phyloP scores from a whole-genome alignment of 2,888 invertebrate genomes.

The Maniola hyperantus region DNA sequence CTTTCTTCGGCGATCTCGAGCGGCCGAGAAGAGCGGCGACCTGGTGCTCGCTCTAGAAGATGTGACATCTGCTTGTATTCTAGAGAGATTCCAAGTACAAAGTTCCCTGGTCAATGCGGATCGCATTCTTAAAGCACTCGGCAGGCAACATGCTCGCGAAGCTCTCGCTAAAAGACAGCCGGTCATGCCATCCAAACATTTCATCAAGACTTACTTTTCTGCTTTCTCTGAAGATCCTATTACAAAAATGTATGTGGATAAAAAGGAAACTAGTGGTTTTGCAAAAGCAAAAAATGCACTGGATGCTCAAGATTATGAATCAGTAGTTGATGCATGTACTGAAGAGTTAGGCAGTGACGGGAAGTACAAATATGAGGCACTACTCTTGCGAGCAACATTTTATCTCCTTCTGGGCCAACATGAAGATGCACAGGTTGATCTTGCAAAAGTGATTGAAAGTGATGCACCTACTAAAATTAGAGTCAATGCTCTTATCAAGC shows the following conservation, averaged over 20 bases:
- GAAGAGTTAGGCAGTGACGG: conserved; percentile 88
- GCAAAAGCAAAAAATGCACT: conserved; percentile 87
- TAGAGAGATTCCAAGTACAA: conserved; percentile 94
- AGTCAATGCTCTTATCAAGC: conserved; percentile 93
- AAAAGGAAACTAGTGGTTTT: conserved; percentile 83
- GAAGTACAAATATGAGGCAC: conserved; percentile 86
- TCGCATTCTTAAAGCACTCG: conserved; percentile 92
- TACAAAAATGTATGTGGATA: conserved; percentile 76
- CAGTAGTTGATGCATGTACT: conserved; percentile 90
- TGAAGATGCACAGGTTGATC: conserved; percentile 87
- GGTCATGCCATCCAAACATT: conserved; percentile 92
- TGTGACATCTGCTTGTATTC: conserved; percentile 94
- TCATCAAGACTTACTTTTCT: conserved; percentile 92
- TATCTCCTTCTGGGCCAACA: conserved; percentile 90
- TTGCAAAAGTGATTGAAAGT: conserved; percentile 86
- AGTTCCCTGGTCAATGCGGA: conserved; percentile 92
- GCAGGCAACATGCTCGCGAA: conserved; percentile 88
- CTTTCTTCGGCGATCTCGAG: conserved; percentile 91
- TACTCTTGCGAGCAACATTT: conserved; percentile 93
- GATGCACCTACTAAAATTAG: conserved; percentile 85
- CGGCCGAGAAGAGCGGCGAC: conserved; percentile 90
- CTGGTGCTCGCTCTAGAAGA: conserved; percentile 93
- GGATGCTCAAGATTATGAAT: conserved; percentile 87
- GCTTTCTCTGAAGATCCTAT: conserved; percentile 95
- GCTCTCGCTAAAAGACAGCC: conserved; percentile 86